Base-by-base conservation (phyloP, 2,113 vertebrate genomes). In the Nothocercus julius region DNA sequence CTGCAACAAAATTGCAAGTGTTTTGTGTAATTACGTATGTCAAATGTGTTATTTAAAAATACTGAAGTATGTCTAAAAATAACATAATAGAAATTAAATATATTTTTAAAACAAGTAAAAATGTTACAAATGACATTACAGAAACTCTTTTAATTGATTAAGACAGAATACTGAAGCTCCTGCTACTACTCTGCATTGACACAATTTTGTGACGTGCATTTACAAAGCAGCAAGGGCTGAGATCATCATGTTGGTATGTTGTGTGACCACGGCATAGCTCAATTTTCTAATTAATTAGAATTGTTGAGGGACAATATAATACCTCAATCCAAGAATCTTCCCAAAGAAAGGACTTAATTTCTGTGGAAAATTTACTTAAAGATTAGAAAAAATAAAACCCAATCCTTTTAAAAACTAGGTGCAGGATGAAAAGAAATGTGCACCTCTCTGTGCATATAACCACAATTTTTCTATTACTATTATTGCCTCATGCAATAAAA, bases 201-300 rank as follows among this genome's bases (percentile, higher is more conserved):
- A 56, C 9, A 78, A 27, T 85, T 90, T 72, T 89, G 86, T 86
- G 89, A 95, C 59, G 84, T 93, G 81, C 82, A 62, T 95, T 97
- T 90, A 80, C 63, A 92, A 97, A 93, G 90, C 87, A 96, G 89
- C 74, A 91, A 87, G 88, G 92, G 78, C 90, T 77, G 94, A 90
- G 4, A 36, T 92, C 82, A 91, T 91, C 94, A 13, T 62, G 90
- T 62, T 85, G 93, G 92, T 85, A 74, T 96, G 92, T 89, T 92
- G 94, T 66, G 93, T 68, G 82, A 95, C 88, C 91, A 95, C 90
- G 91, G 82, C 80, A 82, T 27, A 87, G 89, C 81, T 96, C 44
- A 94, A 91, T 93, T 77, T 78, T 80, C 21, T 93, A 96, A 95
- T 96, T 95, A 96, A 93, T 96, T 93, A 95, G 94, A 97, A 96